These are phyloP conservation scores for Limnephilus marmoratus DNA, from an alignment of 2,888 invertebrate genomes.

Conservation along the genomic window DNA sequence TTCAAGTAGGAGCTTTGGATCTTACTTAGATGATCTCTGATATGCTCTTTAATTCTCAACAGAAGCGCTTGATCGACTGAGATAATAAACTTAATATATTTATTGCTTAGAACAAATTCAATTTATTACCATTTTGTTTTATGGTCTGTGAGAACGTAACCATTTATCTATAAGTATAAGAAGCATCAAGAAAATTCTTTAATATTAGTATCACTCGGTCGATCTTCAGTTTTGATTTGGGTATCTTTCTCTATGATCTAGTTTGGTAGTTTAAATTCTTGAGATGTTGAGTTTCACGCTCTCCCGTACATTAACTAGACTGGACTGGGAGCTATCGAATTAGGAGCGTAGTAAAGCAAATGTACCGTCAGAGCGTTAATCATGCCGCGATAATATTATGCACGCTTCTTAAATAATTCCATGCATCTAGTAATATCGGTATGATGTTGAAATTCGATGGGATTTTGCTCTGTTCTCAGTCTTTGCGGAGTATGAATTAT, in stretches of 20 bases:
- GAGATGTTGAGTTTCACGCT: slow-evolving; percentile 10
- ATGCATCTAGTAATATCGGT: neutral
- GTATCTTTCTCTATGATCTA: slow-evolving; percentile 9
- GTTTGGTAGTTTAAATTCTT: neutral
- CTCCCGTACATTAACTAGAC: slow-evolving; percentile 10
- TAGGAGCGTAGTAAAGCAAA: slow-evolving; percentile 4
- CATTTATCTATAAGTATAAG: slow-evolving; percentile 11
- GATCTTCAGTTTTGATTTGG: slow-evolving; percentile 22
- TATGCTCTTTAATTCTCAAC: slow-evolving; percentile 2
- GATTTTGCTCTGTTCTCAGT: neutral
- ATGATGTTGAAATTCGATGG: neutral
- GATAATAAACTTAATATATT: slow-evolving; percentile 9
- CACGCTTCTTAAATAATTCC: neutral
- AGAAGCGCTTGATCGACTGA: neutral
- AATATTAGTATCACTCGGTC: slow-evolving; percentile 14
- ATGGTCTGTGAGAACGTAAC: neutral
- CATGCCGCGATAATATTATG: neutral
- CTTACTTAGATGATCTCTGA: neutral
- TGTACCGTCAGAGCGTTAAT: slow-evolving; percentile 26
- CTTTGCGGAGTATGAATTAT: neutral
- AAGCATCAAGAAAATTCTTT: neutral
- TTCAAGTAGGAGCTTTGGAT: neutral
- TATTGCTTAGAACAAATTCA: slow-evolving; percentile 5
- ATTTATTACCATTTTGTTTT: slow-evolving; percentile 22
- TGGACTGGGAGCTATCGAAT: slow-evolving; percentile 17